Conservation (phyloP, 2,797 vertebrate genomes). For the Erethizon dorsatum region DNA sequence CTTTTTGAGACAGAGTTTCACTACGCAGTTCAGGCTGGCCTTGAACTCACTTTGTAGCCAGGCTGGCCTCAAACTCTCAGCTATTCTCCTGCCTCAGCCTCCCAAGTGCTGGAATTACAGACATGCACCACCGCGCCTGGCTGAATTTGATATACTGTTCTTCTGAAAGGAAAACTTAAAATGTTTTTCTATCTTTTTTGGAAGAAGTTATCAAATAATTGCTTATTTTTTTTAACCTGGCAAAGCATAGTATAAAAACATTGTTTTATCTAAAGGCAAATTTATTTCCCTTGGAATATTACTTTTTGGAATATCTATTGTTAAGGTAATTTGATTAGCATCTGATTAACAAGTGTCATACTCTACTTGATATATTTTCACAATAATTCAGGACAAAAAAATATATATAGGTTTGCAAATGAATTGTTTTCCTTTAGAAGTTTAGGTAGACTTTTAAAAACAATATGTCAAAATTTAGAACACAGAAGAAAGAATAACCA, state of each 20-base stretch:
- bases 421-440: constrained; percentile 39
- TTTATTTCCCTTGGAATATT: constrained; percentile 58
- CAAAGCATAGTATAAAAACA: neutral
- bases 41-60: neutral
- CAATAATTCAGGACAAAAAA: constrained; percentile 42
- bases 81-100: neutral
- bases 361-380: constrained; percentile 15
- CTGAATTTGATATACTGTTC: neutral
- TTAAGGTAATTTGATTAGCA: constrained; percentile 23
- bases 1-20: neutral
- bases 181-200: constrained; percentile 36
- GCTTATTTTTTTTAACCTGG: constrained; percentile 12
- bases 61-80: neutral
- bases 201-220: constrained; percentile 21
- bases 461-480: constrained; percentile 35
- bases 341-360: constrained; percentile 35
- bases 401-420: constrained; percentile 12
- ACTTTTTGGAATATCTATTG: constrained; percentile 12
- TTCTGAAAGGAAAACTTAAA: constrained; percentile 48
- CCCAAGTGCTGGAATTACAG: neutral
- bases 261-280: constrained; percentile 20
- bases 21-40: neutral
- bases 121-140: neutral
- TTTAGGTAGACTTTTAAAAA: constrained; percentile 49
- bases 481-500: neutral